Conservation (phyloP, 2,888 invertebrate species). For the Patella ulyssiponensis region DNA sequence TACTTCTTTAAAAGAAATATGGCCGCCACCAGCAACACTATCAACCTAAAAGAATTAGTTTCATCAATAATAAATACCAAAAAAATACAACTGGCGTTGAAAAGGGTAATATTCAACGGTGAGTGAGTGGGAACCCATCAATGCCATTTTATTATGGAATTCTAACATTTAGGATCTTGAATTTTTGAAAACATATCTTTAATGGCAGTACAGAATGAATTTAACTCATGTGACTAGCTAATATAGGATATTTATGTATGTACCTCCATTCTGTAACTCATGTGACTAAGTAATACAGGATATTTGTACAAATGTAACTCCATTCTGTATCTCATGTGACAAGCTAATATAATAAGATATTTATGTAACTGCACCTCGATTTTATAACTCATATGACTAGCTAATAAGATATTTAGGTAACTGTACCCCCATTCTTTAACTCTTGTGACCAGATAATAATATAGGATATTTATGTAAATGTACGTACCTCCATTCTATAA, state of each 20-base stretch:
- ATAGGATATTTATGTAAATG: constrained; percentile 77
- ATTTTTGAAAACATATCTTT: too few relatives aligned
- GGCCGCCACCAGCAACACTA: constrained; percentile 56
- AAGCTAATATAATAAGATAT: constrained; percentile 81
- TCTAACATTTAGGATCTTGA: too few relatives aligned
- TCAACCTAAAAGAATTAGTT: constrained; percentile 33
- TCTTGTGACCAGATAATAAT: constrained; percentile 82
- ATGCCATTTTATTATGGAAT: too few relatives aligned
- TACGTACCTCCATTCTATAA: constrained; percentile 77
- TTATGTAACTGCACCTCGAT: constrained; percentile 77
- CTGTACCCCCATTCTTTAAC: constrained; percentile 77
- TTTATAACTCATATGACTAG: constrained; percentile 84
- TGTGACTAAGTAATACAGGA: constrained; percentile 84
- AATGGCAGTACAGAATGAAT: constrained; percentile 44
- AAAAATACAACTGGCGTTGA: too few relatives aligned
- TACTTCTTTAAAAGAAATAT: constrained; percentile 85
- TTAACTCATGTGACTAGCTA: constrained; percentile 85
- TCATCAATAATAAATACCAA: too few relatives aligned
- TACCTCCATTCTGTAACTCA: constrained; percentile 80
- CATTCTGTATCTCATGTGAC: constrained; percentile 83
- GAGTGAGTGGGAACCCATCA: too few relatives aligned
- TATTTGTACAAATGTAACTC: constrained; percentile 78
- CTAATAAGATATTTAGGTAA: constrained; percentile 81
- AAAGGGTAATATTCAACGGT: too few relatives aligned
- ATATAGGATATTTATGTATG: constrained; percentile 80